Evolutionary conservation across 2,113 vertebrate species (phyloP), one percentile per base, ranked within the genome.

Genomic region (Corythaeola cristata): DNA sequence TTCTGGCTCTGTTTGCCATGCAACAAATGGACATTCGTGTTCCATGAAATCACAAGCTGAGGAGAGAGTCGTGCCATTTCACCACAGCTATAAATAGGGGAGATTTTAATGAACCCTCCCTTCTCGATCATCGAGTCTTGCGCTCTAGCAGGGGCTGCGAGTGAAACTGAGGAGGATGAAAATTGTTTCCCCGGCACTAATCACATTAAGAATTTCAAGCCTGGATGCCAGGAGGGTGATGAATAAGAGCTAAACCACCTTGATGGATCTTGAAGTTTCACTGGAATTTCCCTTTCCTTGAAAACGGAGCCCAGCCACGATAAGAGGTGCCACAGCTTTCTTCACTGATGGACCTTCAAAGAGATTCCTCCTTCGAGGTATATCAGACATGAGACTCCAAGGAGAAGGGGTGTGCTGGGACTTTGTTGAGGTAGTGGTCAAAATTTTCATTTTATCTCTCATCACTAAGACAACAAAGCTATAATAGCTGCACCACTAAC

Each of bases 161-260:
- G 39, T 15, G 53, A 95, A 95, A 59, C 74, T 53, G 75, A 89
- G 55, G 50, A 92, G 66, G 41, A 69, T 1, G 6, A 80, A 85
- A 95, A 59, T 78, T 12, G 2, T 72, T 91, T 77, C 58, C 59
- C 74, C 30, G 3, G 67, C 66, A 45, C 58, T 94, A 94, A 95
- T 89, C 62, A 47, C 66, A 56, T 75, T 39, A 89, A 89, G 87
- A 94, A 93, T 93, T 85, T 92, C 80, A 85, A 90, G 81, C 35
- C 67, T 79, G 75, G 74, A 87, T 96, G 86, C 88, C 84, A 84
- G 44, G 10, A 82, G 59, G 50, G 89, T 90, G 93, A 89, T 90
- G 90, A 95, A 56, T 59, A 85, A 95, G 81, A 94, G 71, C 75
- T 94, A 93, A 95, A 83, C 74, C 63, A 92, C 88, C 86, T 60